Base-by-base conservation (phyloP, 2,113 vertebrate genomes). In the Laticauda laticaudata region DNA sequence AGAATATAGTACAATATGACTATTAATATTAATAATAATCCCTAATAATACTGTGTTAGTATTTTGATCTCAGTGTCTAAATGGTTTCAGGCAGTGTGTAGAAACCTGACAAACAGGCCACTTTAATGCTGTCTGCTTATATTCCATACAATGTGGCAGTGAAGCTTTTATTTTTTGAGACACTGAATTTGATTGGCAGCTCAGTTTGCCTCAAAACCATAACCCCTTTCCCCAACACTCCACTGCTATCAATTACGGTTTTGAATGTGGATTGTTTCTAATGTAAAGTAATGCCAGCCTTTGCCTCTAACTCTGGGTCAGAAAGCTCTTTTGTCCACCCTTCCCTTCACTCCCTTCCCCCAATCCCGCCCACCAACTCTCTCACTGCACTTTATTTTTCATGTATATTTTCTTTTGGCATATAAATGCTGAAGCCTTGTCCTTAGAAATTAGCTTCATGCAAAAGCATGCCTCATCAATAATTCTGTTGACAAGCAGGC, bases 221-320 rank as follows among this genome's bases (percentile, higher is more conserved):
- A 94, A 96, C 95, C 96, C 97, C 96, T 97, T 97, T 97, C 95
- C 97, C 97, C 97, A 97, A 96, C 97, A 97, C 97, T 97, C 97
- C 96, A 97, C 97, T 95, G 98, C 97, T 98, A 98, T 98, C 98
- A 98, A 98, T 98, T 98, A 98, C 98, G 97, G 96, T 97, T 97
- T 98, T 98, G 98, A 98, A 98, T 98, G 98, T 97, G 97, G 98
- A 98, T 98, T 98, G 98, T 97, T 98, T 97, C 97, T 98, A 98
- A 98, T 98, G 98, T 98, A 98, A 98, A 98, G 98, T 98, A 98
- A 98, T 97, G 97, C 98, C 98, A 98, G 97, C 96, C 97, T 97
- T 97, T 98, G 98, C 97, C 97, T 97, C 97, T 97, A 90, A 97
- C 97, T 98, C 97, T 96, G 94, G 97, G 97, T 97, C 98, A 97